Base-by-base conservation (phyloP, 2,797 vertebrate genomes). In the Amphiprion clarkii region DNA sequence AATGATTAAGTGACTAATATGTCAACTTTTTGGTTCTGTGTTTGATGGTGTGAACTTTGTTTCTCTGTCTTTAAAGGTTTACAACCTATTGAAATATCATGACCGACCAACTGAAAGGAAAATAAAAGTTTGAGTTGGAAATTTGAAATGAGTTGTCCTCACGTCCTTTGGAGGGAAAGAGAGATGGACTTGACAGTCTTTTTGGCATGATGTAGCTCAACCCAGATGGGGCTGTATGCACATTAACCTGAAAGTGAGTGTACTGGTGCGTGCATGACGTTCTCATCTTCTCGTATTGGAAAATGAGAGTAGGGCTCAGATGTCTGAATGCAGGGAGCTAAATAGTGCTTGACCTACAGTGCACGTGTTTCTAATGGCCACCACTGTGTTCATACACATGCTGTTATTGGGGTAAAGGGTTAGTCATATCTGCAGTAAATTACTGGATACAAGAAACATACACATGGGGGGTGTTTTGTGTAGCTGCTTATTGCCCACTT, bases 381-480 rank as follows among this genome's bases (percentile, higher is more conserved):
- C 12, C 75, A 65, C 31, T 12, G 60, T 46, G 62, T 29, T 72
- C 56, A 57, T 52, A 60, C 71, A 53, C 57, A 68, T 21, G 40
- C 71, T 74, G 14, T 46, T 23, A 51, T 40, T 5, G 3, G 27
- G 27, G 67, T 9, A 19, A 61, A 67, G 8, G 54, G 67, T 74
- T 76, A 36, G 60, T 70, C 58, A 51, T 5, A 10, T 79, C 71
- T 29, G 58, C 52, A 29, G 66, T 25, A 83, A 81, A 87, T 82
- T 71, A 61, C 76, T 36, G 61, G 62, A 73, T 87, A 68, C 67
- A 84, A 78, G 74, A 66, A 46, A 61, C 12, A 70, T 53, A 54
- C 64, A 70, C 56, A 79, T 61, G 78, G 79, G 79, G 78, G 79
- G 82, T 83, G 88, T 87, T 83, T 71, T 79, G 82, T 64, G 76